These are phyloP conservation scores for Asarcornis scutulata DNA, from an alignment of 2,113 vertebrate species.

Conservation along the genomic window DNA sequence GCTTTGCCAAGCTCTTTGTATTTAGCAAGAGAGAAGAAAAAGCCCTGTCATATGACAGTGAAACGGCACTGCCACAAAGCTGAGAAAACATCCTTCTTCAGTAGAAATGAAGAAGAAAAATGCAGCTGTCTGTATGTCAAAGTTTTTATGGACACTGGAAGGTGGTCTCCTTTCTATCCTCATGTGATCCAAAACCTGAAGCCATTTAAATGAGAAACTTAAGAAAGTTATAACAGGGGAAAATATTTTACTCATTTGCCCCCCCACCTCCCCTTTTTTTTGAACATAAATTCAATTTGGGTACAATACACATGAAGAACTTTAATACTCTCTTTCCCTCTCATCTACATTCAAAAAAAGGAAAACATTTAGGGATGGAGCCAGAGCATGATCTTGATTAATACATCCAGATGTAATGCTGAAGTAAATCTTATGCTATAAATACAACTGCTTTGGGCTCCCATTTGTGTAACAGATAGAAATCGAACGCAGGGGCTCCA, in stretches of 20 bases:
- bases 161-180: not conserved
- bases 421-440: not conserved
- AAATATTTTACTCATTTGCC: not conserved
- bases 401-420: constrained; percentile 19
- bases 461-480: not conserved
- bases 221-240: not conserved
- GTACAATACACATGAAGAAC: not conserved
- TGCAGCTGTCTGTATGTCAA: not conserved
- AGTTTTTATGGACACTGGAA: not conserved
- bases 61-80: not conserved
- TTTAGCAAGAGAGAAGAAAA: not conserved
- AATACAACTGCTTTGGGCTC: not conserved
- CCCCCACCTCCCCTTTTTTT: not conserved
- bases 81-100: not conserved
- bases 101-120: not conserved
- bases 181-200: not conserved
- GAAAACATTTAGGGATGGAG: not conserved
- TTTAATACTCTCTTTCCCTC: not conserved
- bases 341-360: not conserved
- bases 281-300: not conserved
- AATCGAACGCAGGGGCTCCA: not conserved
- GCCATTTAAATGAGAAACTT: not conserved
- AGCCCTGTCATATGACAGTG: not conserved
- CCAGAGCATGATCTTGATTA: not conserved
- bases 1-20: not conserved